Evolutionary conservation across 1,140 invertebrate genomes (phyloP).

Genomic region (Augochlora pura): DNA sequence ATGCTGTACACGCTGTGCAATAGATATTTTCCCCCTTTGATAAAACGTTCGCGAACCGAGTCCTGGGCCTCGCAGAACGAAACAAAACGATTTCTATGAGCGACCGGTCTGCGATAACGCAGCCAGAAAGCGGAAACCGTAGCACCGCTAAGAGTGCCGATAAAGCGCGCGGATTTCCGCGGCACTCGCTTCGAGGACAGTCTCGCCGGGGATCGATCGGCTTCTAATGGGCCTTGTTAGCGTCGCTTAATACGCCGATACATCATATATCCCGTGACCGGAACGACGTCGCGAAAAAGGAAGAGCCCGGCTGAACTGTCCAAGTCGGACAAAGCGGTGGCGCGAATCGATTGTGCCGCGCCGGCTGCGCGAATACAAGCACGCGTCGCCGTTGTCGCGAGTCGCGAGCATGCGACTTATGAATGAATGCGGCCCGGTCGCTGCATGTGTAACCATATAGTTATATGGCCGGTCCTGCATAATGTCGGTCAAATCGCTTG

Average conservation of each 20-base stretch:
- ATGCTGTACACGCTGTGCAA: too few relatives aligned
- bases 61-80: background rate
- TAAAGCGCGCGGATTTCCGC: background rate
- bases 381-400: background rate
- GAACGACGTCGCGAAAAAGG: background rate
- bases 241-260: background rate
- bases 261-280: background rate
- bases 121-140: background rate
- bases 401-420: slow-evolving; percentile 40
- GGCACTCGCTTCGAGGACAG: too few relatives aligned
- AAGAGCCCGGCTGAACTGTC: background rate
- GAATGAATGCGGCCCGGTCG: slow-evolving; percentile 48
- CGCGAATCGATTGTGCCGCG: slow-evolving; percentile 10
- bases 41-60: too few relatives aligned
- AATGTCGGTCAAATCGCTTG: slow-evolving; percentile 55
- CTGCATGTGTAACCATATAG: slow-evolving; percentile 39
- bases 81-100: background rate
- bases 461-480: slow-evolving; percentile 7
- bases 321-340: background rate
- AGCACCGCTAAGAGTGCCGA: background rate
- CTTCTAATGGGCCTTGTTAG: background rate
- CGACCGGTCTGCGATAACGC: background rate
- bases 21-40: too few relatives aligned
- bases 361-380: background rate
- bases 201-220: background rate